Evolutionary conservation across 2,888 invertebrate genomes (phyloP), one percentile per base, ranked within the genome.

Genomic region (Myopa testacea): DNA sequence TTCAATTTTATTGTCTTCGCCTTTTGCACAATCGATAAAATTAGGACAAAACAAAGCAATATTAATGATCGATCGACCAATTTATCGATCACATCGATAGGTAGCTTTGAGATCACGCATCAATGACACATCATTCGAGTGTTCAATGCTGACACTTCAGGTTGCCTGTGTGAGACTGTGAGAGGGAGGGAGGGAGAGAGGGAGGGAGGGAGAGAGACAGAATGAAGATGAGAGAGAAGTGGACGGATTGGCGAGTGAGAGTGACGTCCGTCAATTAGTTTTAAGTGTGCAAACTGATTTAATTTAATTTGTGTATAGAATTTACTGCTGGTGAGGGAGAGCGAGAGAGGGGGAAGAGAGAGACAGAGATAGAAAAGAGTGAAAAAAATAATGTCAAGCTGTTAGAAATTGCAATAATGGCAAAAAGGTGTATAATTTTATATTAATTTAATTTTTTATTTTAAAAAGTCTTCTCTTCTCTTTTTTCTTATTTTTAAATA

Each of bases 251-350:
- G 26, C 26, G 26, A 26, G 45, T 10, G 45, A 45, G 10, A 16
- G 19, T 76, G 76, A 69, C 69, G 75, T 68, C 37, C 67, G 62
- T 60, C 77, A 72, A 72, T 77, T 77, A 60, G 52, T 67, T 67
- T 68, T 40, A 67, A 72, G 72, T 77, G 77, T 60, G 37, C 45
- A 77, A 77, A 77, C 72, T 77, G 72, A 72, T 50, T 58, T 77
- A 77, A 77, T 77, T 77, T 60, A 77, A 77, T 77, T 72, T 60
- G 16, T 45, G 14, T 50, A 70, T 38, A 63, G 63, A 26, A 63
- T 45, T 45, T 8, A 3, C 4, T 45, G 45, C 3, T 26, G 26
- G 26, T 26, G 26, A 26, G 26, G 26, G 1, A 26, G 26, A 50
- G 50, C 14, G 50, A 50, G 50, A 50, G 10, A 14, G 50, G 50